Base-by-base conservation (phyloP, 2,113 vertebrate genomes). In the Hydropotes inermis region DNA sequence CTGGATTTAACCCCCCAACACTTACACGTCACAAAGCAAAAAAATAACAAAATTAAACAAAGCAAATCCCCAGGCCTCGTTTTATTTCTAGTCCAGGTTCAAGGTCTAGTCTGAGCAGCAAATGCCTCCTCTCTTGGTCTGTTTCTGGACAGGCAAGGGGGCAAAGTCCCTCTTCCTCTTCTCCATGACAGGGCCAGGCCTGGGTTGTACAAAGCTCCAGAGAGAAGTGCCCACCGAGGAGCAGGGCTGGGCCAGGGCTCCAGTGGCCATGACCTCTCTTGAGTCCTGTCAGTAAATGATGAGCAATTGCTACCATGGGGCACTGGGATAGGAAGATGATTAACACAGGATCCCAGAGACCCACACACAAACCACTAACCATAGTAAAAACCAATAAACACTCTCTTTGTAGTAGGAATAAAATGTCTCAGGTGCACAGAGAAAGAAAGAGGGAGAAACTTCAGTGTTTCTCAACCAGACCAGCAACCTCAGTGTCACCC, bases 41-140 rank as follows among this genome's bases (percentile, higher is more conserved):
- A 84, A 33, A 45, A 21, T 23, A 58, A 74, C 16, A 91, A 91
- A 52, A 87, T 74, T 58, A 86, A 94, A 74, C n/a, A 89, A 78
- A 54, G 15, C 52, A 87, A 81, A 45, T 8, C 2, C 39, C 84
- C 25, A 61, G 19, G 3, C 23, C 9, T 86, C 2, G 0, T 47
- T 94, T 92, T 79, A 86, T 94, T 93, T 96, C 74, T 60, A 89
- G 55, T n/a, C 47, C 50, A 87, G 86, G 91, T 74, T 84, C 91
- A 90, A 94, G 94, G 95, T 93, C 76, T 96, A 86, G 25, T 50
- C n/a, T 36, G 16, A 96, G 45, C 36, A 83, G 60, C 25, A 4
- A 93, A 47, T 91, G 36, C 50, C 64, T 84, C 70, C 45, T 94
- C 45, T 96, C 17, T 36, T 81, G n/a, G 70, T 89, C 10, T 84